Percentiles rank a stretch among this genome's conserved stretches.
phyloP scores from a whole-genome alignment of 2,888 invertebrate genomes.

The Xestobium rufovillosum region DNA sequence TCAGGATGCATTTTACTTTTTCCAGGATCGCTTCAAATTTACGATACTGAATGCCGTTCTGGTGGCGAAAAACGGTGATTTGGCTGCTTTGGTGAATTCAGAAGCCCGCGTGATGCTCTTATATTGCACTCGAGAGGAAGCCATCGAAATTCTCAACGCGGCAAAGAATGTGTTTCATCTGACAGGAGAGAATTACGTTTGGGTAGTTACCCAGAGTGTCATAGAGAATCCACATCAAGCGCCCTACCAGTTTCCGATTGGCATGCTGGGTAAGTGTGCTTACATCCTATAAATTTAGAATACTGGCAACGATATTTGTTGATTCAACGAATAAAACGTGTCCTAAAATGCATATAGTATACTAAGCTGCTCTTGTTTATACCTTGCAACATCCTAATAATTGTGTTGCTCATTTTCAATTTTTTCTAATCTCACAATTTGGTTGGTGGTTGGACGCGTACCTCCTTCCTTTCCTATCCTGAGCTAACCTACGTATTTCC shows the following conservation, averaged over 20 bases:
- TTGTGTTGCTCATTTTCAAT: too few relatives aligned
- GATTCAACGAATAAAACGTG: too few relatives aligned
- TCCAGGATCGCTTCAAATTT: constrained; percentile 61
- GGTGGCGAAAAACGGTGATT: constrained; percentile 69
- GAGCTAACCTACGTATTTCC: too few relatives aligned
- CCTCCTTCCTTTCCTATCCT: too few relatives aligned
- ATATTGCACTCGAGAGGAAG: constrained; percentile 84
- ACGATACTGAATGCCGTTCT: constrained; percentile 81
- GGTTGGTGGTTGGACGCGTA: too few relatives aligned
- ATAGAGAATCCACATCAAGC: constrained; percentile 73
- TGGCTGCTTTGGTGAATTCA: constrained; percentile 75
- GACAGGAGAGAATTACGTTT: constrained; percentile 88
- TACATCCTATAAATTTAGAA: too few relatives aligned
- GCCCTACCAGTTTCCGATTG: constrained; percentile 75
- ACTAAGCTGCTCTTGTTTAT: too few relatives aligned
- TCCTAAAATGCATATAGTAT: too few relatives aligned
- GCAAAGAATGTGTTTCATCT: constrained; percentile 65
- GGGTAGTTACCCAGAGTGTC: constrained; percentile 94
- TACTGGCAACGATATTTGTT: too few relatives aligned
- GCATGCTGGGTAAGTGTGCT: constrained; percentile 73
- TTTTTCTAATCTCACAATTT: too few relatives aligned
- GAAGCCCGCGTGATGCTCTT: constrained; percentile 90
- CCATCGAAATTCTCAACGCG: constrained; percentile 69
- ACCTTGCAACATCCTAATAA: too few relatives aligned
- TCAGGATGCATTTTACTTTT: too few relatives aligned